Evolutionary conservation across 2,888 invertebrate genomes (phyloP), one percentile per base, ranked within the genome.

Genomic region (Margaritifera margaritifera): DNA sequence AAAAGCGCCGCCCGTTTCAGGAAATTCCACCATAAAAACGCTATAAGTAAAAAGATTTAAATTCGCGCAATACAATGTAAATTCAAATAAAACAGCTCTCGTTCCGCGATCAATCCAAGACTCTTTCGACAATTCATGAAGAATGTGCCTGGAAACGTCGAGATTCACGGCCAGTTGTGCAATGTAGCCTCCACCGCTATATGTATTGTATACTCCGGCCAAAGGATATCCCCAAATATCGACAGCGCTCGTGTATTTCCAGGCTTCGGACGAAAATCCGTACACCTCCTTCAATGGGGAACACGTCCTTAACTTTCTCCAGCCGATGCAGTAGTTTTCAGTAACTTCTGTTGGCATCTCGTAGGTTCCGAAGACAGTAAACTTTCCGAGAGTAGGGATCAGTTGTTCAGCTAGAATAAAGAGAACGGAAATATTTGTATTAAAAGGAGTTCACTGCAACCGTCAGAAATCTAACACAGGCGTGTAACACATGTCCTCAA

Each of bases 151-250:
- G 4, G 81, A 80, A 20, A 83, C 76, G 42, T 78, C 68, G 20
- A 69, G 55, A 57, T 81, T 84, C 0, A 83, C 80, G 57, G 77
- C 81, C 1, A 84, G 71, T 54, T 82, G 75, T 1, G 81, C 79
- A 5, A 86, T 81, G 62, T 86, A 86, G 2, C 86, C 86, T 4
- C 86, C 84, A 0, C 84, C 86, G 6, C 80, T 71, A 27, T 86
- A 86, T 4, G 77, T 77, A 5, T 64, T 76, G 57, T 74, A 73
- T 20, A 62, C 60, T 5, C 84, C 86, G 50, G 77, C 60, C 27
- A 81, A 69, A 2, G 84, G 79, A n/a, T 79, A 53, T 6, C 82
- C 84, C 79, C 79, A 80, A 20, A 83, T 80, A 55, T 80, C 71
- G 0, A 72, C 27, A 5, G 83, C 79, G 11, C 77, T 78, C 0